These are phyloP conservation scores for Brotula barbata DNA, from an alignment of 2,797 vertebrate species.

Conservation along the genomic window DNA sequence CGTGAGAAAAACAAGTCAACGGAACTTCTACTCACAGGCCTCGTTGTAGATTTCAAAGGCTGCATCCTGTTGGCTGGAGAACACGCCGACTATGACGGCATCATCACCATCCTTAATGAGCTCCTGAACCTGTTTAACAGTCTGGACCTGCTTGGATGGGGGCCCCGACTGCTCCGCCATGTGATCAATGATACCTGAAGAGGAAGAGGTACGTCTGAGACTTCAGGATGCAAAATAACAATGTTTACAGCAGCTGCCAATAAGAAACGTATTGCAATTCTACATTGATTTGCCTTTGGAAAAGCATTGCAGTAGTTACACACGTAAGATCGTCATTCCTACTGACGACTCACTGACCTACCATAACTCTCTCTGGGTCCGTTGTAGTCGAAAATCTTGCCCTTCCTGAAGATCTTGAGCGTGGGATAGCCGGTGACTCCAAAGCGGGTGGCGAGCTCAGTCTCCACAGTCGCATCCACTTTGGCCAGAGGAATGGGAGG, in stretches of 20 bases:
- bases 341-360: conserved; percentile 59
- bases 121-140: conserved; percentile 91
- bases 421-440: conserved; percentile 90
- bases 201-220: conserved; percentile 12
- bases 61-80: conserved; percentile 82
- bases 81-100: conserved; percentile 88
- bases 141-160: conserved; percentile 90
- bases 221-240: too few relatives aligned
- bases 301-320: too few relatives aligned
- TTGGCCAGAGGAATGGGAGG: conserved; percentile 92
- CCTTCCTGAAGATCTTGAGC: conserved; percentile 95
- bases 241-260: too few relatives aligned
- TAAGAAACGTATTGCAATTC: too few relatives aligned
- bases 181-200: conserved; percentile 90
- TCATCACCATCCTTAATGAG: conserved; percentile 91
- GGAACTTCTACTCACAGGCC: conserved; percentile 81
- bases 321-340: too few relatives aligned
- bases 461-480: conserved; percentile 87
- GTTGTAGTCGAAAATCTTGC: conserved; percentile 90
- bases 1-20: too few relatives aligned
- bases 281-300: too few relatives aligned
- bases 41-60: conserved; percentile 88
- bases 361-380: conserved; percentile 93
- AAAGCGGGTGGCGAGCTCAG: conserved; percentile 85
- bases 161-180: conserved; percentile 94